Evolutionary conservation across 2,797 vertebrate genomes (phyloP), one percentile per base, ranked within the genome.

Genomic region (Anguilla obscura): DNA sequence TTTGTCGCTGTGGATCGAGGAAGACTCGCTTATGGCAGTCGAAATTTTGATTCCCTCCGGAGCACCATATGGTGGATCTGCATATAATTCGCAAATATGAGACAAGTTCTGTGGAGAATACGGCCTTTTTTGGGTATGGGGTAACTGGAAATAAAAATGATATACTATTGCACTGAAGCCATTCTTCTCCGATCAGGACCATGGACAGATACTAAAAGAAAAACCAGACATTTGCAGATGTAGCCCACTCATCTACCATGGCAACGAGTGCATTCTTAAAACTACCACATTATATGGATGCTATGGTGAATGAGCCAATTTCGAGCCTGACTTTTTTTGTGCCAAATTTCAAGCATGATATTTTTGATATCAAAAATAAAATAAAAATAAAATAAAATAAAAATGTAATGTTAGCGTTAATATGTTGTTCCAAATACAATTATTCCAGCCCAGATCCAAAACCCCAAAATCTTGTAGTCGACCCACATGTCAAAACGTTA

Each of bases 1-100:
- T n/a, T 94, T 92, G 18, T 96, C 96, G 79, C 94, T 96, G 87
- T 94, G 93, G 69, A 93, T 94, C 56, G 96, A 95, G 27, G 93
- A 96, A 0, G 93, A 95, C 76, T 93, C 93, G 16, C 94, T 95
- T 90, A 94, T 87, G 2, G 94, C 92, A n/a, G 94, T 96, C 90
- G 91, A 60, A 80, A 91, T 93, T 69, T 87, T 91, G 71, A 89
- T 85, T n/a, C 89, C 91, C 86, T 90, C 88, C 82, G 92, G 27
- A 66, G 91, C 76, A 88, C 92, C 90, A 80, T 93, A 84, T 87
- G 92, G 90, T 82, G 94, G 94, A 82, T 94, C 95, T 96, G 92
- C 91, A 80, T 33, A 66, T 54, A 79, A 88, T 54, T 86, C 24
- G 40, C 5, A 52, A 86, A 30, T 16, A 79, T 36, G 18, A 36